Base-by-base conservation (phyloP, 2,888 invertebrate genomes). In the Plusia festucae region DNA sequence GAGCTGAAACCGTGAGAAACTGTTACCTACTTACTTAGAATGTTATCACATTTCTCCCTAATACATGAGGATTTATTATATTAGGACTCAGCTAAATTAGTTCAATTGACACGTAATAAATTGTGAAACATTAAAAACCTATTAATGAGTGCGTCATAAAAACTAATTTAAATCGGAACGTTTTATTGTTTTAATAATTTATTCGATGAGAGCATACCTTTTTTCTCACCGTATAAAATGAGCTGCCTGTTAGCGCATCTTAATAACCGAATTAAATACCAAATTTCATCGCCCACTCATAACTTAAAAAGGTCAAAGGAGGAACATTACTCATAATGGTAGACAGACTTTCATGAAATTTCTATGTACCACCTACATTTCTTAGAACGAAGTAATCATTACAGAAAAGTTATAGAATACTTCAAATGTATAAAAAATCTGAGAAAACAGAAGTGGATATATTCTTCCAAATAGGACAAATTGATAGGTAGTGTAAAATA, bases 111-210 rank as follows among this genome's bases (percentile, higher is more conserved):
- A 57, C 18, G 54, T 40, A 46, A 73, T 71, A 68, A 71, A 54
- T 59, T 55, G 61, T 55, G 40, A 32, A 62, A 68, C 22, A 58
- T 16, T 20, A 59, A 68, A 54, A 30, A 68, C 54, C 57, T 63
- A 62, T 76, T 62, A 61, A 73, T 65, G 60, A 57, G 60, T 30
- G 27, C 40, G 53, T 61, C 56, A 59, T 74, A 76, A 71, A 74
- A 76, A 56, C 49, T 30, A 61, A 64, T 60, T 71, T 74, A 44
- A 60, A 66, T 71, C 70, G 70, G 60, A 70, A 53, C 56, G 55
- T 60, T 70, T 76, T 71, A 71, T 67, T 71, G 58, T 76, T 76
- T 63, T 53, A 58, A 30, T 66, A 73, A 76, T 76, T 65, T 73
- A 74, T 74, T 71, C 60, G 67, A 60, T 46, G 54, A 22, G 62